A percentile compares a stretch with the other conserved stretches of the same genome.
These are phyloP conservation scores for Dysmachus trigonus DNA, from an alignment of 2,888 invertebrate species.

Conservation along the genomic window DNA sequence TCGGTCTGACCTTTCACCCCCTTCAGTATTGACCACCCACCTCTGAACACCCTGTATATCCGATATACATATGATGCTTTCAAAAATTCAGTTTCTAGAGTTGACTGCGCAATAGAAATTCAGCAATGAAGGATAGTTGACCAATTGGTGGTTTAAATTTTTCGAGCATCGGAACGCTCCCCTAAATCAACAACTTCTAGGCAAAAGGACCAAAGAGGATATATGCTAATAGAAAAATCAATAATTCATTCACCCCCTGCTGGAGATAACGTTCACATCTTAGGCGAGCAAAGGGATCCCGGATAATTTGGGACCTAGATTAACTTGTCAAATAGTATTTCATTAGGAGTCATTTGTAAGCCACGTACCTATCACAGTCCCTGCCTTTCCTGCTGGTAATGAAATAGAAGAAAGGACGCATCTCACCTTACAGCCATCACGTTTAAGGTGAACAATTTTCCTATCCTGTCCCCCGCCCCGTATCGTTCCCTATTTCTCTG, in stretches of 20 bases:
- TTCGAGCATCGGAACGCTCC: background rate
- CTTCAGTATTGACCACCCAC: no score
- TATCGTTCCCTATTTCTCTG: background rate
- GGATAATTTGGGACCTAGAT: constrained; percentile 27
- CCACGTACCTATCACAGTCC: constrained; percentile 26
- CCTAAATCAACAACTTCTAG: background rate
- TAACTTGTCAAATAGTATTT: constrained; percentile 38
- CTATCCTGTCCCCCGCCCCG: background rate
- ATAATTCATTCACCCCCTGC: constrained; percentile 20
- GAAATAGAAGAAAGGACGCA: constrained; percentile 20
- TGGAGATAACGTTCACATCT: background rate
- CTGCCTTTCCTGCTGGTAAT: constrained; percentile 6
- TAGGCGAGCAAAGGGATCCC: background rate
- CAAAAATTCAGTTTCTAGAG: no score
- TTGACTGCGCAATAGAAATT: no score
- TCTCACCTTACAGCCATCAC: constrained; percentile 4
- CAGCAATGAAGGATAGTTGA: background rate
- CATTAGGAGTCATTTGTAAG: constrained; percentile 30
- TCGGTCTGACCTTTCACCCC: no score
- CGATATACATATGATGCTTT: no score
- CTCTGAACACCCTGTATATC: no score
- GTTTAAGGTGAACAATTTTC: constrained; percentile 17
- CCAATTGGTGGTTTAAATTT: background rate
- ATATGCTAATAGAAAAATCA: constrained; percentile 9
- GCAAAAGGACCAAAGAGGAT: background rate